Evolutionary conservation across 2,888 invertebrate genomes (phyloP).

Genomic region (Brenthis hecate): DNA sequence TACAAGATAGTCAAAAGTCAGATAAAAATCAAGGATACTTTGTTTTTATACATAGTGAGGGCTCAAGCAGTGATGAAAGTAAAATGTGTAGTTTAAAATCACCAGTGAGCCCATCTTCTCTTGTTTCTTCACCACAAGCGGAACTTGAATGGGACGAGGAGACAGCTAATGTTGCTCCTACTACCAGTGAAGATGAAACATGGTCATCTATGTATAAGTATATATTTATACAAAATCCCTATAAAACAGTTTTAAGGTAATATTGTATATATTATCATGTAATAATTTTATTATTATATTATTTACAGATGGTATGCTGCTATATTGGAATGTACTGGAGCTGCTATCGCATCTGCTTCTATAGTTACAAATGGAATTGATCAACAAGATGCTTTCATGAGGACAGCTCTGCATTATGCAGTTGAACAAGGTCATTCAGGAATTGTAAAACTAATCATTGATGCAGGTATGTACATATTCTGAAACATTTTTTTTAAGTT

Average conservation of each 20-base stretch:
- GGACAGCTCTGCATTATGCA: slow-evolving; percentile 89
- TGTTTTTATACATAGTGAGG: slow-evolving; percentile 71
- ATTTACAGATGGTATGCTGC: slow-evolving; percentile 87
- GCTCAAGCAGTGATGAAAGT: slow-evolving; percentile 69
- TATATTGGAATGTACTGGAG: slow-evolving; percentile 86
- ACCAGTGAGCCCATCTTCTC: slow-evolving; percentile 54
- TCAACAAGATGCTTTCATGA: slow-evolving; percentile 84
- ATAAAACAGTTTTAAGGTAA: too few species aligned
- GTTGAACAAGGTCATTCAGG: slow-evolving; percentile 85
- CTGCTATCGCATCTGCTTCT: slow-evolving; percentile 74
- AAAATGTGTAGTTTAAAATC: slow-evolving; percentile 54
- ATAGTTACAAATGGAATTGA: slow-evolving; percentile 80
- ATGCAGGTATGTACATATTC: slow-evolving; percentile 76
- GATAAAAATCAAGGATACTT: slow-evolving; percentile 68
- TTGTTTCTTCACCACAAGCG: slow-evolving; percentile 62
- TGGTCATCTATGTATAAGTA: slow-evolving; percentile 79
- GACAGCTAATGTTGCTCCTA: slow-evolving; percentile 80
- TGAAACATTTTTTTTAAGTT: neutral
- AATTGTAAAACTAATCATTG: slow-evolving; percentile 83
- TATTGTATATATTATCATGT: too few species aligned
- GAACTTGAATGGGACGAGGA: slow-evolving; percentile 90
- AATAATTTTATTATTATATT: slow-evolving; percentile 22
- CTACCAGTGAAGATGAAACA: slow-evolving; percentile 79
- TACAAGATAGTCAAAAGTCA: slow-evolving; percentile 43
- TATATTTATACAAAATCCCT: slow-evolving; percentile 36